A percentile compares a stretch with the other conserved stretches of the same genome.
phyloP scores from a whole-genome alignment of 2,888 invertebrate genomes.

The Drosophila planitibia region DNA sequence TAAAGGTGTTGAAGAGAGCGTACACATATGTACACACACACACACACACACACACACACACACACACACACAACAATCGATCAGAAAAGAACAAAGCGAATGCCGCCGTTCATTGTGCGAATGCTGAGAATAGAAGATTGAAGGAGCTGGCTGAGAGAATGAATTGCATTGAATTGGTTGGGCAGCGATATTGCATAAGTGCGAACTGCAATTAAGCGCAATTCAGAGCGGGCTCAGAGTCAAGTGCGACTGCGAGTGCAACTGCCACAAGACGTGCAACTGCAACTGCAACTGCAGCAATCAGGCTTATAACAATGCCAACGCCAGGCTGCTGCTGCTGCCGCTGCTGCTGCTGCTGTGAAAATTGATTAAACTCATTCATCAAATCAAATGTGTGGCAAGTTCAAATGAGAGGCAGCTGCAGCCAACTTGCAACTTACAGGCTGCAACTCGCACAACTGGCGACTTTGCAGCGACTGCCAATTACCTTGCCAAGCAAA shows the following conservation, averaged over 20 bases:
- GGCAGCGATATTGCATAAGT: constrained; percentile 57
- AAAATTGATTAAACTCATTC: constrained; percentile 81
- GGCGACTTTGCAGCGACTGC: constrained; percentile 25
- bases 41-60: background rate
- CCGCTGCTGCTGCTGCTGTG: constrained; percentile 42
- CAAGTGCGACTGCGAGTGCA: constrained; percentile 48
- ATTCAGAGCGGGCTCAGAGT: constrained; percentile 64
- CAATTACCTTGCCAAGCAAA: constrained; percentile 54
- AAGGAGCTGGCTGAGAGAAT: constrained; percentile 17
- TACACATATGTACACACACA: background rate
- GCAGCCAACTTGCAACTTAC: constrained; percentile 12
- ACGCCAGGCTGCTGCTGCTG: constrained; percentile 10
- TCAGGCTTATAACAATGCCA: constrained; percentile 38
- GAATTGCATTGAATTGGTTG: constrained; percentile 39
- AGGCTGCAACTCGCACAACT: constrained; percentile 1
- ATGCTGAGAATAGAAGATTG: constrained; percentile 16
- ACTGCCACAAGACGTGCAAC: constrained; percentile 10
- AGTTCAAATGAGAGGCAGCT: constrained; percentile 50
- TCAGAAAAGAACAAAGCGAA: constrained; percentile 65
- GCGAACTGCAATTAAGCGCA: constrained; percentile 73
- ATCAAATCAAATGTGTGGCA: constrained; percentile 64
- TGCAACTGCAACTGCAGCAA: constrained; percentile 31
- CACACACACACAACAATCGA: constrained; percentile 51
- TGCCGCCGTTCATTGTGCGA: constrained; percentile 47
- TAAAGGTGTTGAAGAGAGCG: constrained; percentile 20